These are phyloP conservation scores for Torymus auratus DNA, from an alignment of 2,888 invertebrate genomes.

Conservation along the genomic window DNA sequence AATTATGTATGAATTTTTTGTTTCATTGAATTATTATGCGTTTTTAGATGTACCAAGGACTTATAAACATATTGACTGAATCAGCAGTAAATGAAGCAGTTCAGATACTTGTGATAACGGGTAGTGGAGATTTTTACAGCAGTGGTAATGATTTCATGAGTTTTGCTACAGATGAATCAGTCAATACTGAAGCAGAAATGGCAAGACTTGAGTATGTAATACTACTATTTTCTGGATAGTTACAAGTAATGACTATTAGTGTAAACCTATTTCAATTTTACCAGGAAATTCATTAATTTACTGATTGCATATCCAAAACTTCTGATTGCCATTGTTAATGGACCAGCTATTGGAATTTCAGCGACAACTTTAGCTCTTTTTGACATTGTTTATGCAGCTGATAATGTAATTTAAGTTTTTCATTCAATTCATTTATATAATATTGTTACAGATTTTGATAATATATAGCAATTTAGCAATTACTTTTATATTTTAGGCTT, in stretches of 20 bases:
- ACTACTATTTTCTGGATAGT: constrained; percentile 7
- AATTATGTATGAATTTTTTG: not conserved
- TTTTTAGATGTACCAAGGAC: constrained; percentile 81
- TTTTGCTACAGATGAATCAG: not conserved
- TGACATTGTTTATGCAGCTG: constrained; percentile 93
- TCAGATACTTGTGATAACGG: constrained; percentile 86
- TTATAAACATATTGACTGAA: constrained; percentile 82
- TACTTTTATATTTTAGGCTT: constrained; percentile 80
- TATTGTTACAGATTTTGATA: constrained; percentile 9
- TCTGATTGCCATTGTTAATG: constrained; percentile 92
- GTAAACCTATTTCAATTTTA: constrained; percentile 65
- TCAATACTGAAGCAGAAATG: not conserved
- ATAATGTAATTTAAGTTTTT: constrained; percentile 79
- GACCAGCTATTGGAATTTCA: constrained; percentile 94
- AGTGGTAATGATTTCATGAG: constrained; percentile 87
- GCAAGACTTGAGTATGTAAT: constrained; percentile 17
- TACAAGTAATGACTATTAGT: too few species aligned
- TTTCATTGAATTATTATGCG: not conserved
- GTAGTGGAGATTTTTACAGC: constrained; percentile 88
- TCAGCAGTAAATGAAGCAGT: constrained; percentile 84
- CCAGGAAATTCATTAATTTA: constrained; percentile 83
- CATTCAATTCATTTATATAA: constrained; percentile 11
- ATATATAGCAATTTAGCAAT: constrained; percentile 24
- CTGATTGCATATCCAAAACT: constrained; percentile 93
- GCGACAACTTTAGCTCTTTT: constrained; percentile 90